A percentile compares a stretch with the other conserved stretches of the same genome.
Evolutionary conservation across 2,888 invertebrate genomes (phyloP).

Genomic region (Sepiola atlantica): DNA sequence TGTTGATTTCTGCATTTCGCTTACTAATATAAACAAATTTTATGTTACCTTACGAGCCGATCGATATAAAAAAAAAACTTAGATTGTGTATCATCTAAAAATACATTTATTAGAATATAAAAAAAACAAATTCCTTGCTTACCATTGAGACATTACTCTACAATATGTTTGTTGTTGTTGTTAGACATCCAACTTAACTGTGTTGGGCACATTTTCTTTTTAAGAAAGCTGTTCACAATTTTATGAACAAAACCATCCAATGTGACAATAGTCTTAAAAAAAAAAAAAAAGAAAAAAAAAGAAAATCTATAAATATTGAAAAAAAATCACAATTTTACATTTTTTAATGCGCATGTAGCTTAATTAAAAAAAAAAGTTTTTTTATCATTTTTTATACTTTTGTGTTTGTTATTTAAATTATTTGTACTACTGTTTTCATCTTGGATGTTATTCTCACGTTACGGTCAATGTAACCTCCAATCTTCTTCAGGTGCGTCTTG

Average conservation of each 20-base stretch:
- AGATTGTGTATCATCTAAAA: not conserved
- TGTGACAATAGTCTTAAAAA: not conserved
- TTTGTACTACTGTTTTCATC: not conserved
- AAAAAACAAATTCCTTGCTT: not conserved
- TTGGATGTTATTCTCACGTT: no score
- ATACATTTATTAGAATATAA: not conserved
- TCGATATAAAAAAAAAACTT: not conserved
- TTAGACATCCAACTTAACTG: not conserved
- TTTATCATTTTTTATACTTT: no score
- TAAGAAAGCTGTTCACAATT: not conserved
- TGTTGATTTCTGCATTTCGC: not conserved
- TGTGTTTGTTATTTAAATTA: not conserved
- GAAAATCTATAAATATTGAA: not conserved
- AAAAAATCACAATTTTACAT: not conserved
- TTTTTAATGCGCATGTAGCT: no score
- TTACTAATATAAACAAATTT: not conserved
- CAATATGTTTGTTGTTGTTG: not conserved
- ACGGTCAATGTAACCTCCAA: no score
- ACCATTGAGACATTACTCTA: not conserved
- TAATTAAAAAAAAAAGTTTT: no score
- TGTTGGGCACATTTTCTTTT: not conserved
- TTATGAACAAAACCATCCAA: not conserved
- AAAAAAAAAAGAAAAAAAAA: not conserved
- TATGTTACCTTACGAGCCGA: not conserved
- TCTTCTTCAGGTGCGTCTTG: no score